phyloP scores from a whole-genome alignment of 2,797 vertebrate genomes.

The Rachycentron canadum region DNA sequence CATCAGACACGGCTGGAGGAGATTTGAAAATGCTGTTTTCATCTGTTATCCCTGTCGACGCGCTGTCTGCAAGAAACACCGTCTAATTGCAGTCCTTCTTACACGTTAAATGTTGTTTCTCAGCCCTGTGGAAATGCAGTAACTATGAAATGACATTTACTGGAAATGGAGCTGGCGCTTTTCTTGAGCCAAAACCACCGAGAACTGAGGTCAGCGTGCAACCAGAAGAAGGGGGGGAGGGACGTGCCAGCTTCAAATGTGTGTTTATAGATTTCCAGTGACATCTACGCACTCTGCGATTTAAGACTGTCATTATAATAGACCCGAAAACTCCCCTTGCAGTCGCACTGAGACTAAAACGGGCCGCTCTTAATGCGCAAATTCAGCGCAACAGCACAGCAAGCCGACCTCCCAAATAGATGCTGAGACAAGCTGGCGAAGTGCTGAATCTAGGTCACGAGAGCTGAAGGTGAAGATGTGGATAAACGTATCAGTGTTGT shows the following conservation, averaged over 20 bases:
- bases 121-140: constrained; percentile 78
- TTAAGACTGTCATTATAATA: constrained; percentile 74
- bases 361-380: constrained; percentile 50
- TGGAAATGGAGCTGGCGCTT: constrained; percentile 82
- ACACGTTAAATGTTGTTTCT: constrained; percentile 72
- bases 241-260: constrained; percentile 66
- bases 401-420: constrained; percentile 67
- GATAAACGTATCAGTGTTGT: neutral
- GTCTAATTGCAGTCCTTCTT: constrained; percentile 78
- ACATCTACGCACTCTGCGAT: constrained; percentile 73
- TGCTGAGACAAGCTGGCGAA: constrained; percentile 37
- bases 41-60: constrained; percentile 62
- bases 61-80: constrained; percentile 69
- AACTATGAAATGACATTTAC: constrained; percentile 85
- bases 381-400: constrained; percentile 63
- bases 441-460: constrained; percentile 45
- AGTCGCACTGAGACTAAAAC: constrained; percentile 50
- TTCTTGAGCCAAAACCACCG: constrained; percentile 77
- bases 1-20: constrained; percentile 55
- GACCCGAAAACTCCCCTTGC: constrained; percentile 46
- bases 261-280: constrained; percentile 78
- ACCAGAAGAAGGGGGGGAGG: constrained; percentile 43
- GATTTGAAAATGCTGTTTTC: constrained; percentile 48
- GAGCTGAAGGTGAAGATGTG: constrained; percentile 14
- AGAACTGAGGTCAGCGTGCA: constrained; percentile 81